Evolutionary conservation across 1,140 invertebrate genomes (phyloP), one percentile per base, ranked within the genome.

Genomic region (Diploscapter pachys): DNA sequence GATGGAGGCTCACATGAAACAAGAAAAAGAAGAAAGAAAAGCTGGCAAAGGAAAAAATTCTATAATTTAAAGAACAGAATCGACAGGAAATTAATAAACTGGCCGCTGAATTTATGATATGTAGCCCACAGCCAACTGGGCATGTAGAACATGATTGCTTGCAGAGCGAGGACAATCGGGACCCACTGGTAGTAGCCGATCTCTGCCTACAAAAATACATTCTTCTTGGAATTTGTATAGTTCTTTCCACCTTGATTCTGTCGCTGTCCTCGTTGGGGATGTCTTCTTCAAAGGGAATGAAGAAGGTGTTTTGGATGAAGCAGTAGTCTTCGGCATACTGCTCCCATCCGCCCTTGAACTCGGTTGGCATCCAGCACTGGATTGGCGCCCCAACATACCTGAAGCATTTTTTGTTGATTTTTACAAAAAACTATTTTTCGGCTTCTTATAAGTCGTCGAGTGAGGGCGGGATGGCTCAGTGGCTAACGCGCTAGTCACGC

Each of bases 71-170:
- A 31, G 1, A 1, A 31, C 31, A 31, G 31, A 31, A 31, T 1
- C 31, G 1, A 31, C 31, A 31, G 31, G 31, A 31, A 31, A 31
- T 31, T 31, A 0, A 0, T 31, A 31, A 31, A 31, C 31, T 31
- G 31, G 1, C 31, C 31, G 31, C 31, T 31, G 31, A 31, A 31
- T 31, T 31, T 31, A 31, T 31, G 31, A 31, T 31, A 31, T 31
- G 31, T 31, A 31, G 31, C 31, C 88, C 88, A 89, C 31, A 89
- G 83, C 71, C 88, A 87, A 62, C 87, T 86, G 3, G 88, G 88
- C 63, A 88, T 59, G 79, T 88, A 89, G 80, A 89, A 89, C 77
- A 89, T 80, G 13, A 89, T 79, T 2, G 88, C 88, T 80, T 89
- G 87, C 3, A 89, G 76, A 8, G 88, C 83, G 9, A 89, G 79